Evolutionary conservation across 2,888 invertebrate species (phyloP), one percentile per base, ranked within the genome.

Genomic region (Caenorhabditis afra): DNA sequence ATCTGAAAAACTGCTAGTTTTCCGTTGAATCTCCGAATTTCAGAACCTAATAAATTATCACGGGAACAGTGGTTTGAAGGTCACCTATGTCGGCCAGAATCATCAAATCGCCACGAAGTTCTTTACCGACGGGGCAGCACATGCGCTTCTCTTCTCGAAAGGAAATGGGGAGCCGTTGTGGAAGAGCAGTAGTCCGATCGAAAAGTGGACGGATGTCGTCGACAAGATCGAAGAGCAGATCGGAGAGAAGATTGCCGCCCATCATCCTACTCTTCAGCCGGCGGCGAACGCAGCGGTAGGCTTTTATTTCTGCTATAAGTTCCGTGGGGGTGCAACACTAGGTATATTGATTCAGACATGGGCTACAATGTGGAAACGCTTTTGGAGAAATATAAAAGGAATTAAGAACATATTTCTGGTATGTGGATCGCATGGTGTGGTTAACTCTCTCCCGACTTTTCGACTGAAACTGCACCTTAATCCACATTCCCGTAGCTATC

Each of bases 21-120:
- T 12, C 23, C n/a, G n/a, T n/a, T n/a, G n/a, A n/a, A n/a, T n/a
- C n/a, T n/a, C n/a, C n/a, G n/a, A n/a, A 29, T 67, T 81, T 75
- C 49, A 86, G 86, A 83, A 87, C 35, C 66, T 87, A 57, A 87
- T 88, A 62, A 87, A 87, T 59, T 88, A 84, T 73, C 81, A 85
- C 41, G 73, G 66, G 2, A 83, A 85, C 50, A 68, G 62, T 14
- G 81, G 73, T 3, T 68, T 86, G 8, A 71, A 70, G 22, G 73
- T 87, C 4, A 76, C 76, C 20, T 73, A 83, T 23, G 75, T 84
- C 14, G 49, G 64, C 8, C 81, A 87, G 11, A 68, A 68, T 12
- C 87, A 88, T 74, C 82, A 81, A 52, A 79, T 88, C 44, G 84
- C 85, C 3, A 47, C 59, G 3, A 80, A 83, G 35, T 82, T 76